Percentiles rank a stretch among this genome's conserved stretches.
Evolutionary conservation across 2,113 vertebrate species (phyloP).

Genomic region (Microcebus jonahi): DNA sequence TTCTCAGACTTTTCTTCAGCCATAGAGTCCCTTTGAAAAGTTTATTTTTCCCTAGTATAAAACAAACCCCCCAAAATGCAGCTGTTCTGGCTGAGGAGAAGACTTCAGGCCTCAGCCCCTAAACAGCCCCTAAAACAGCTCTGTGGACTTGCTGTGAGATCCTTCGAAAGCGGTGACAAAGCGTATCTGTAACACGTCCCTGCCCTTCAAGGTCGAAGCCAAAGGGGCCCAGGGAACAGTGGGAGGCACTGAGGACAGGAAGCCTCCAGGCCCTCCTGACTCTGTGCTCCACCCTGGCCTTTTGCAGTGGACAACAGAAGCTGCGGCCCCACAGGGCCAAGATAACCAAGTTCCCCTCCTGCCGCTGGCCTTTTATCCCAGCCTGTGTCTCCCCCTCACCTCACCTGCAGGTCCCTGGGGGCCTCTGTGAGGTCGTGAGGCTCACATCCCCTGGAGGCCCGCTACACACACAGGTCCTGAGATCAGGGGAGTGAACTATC

Average conservation of each 20-base stretch:
- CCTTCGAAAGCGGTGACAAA: background rate
- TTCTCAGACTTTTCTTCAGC: background rate
- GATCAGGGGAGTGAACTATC: background rate
- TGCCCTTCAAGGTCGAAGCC: background rate
- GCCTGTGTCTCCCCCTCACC: background rate
- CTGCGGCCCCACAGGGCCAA: background rate
- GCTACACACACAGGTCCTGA: background rate
- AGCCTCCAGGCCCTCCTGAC: background rate
- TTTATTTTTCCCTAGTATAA: background rate
- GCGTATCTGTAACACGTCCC: background rate
- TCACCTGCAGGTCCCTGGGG: background rate
- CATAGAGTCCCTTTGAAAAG: background rate
- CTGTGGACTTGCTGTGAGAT: background rate
- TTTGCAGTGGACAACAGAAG: background rate
- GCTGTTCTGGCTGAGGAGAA: background rate
- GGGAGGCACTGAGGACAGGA: background rate
- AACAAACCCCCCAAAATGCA: background rate
- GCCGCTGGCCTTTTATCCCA: background rate
- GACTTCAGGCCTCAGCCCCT: background rate
- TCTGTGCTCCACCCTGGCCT: background rate
- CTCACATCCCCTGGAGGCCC: background rate
- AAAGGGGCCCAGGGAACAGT: no score
- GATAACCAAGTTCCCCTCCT: background rate
- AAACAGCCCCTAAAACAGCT: background rate
- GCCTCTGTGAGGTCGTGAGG: background rate